Conservation (phyloP, 1,140 invertebrate genomes). For the Cotesia glomerata region DNA sequence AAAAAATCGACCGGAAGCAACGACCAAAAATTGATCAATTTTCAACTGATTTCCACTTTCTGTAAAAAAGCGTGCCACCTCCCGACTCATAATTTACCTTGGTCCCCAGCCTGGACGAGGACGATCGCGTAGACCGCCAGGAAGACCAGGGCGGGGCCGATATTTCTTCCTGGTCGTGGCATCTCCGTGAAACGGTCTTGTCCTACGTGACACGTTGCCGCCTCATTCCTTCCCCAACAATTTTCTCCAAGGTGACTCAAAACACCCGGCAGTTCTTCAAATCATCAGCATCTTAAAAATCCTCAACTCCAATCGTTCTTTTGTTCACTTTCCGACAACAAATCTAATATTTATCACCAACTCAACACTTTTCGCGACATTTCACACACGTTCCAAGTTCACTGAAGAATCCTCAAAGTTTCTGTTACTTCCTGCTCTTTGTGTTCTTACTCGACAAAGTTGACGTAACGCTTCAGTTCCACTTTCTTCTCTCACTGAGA, state of each 20-base stretch:
- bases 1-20: background rate
- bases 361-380: background rate
- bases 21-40: too few relatives aligned
- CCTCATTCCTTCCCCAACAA: background rate
- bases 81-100: slow-evolving; percentile 25
- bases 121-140: slow-evolving; percentile 20
- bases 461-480: slow-evolving; percentile 7
- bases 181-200: slow-evolving; percentile 19
- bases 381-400: background rate
- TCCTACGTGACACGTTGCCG: slow-evolving; percentile 21
- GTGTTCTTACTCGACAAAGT: background rate
- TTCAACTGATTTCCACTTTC: too few relatives aligned
- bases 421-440: background rate
- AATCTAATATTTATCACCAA: background rate
- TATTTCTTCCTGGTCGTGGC: slow-evolving; percentile 10
- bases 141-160: slow-evolving; percentile 26
- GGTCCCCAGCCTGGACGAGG: slow-evolving; percentile 26
- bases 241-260: too few relatives aligned
- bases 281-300: too few relatives aligned
- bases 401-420: background rate
- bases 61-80: too few relatives aligned
- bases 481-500: background rate
- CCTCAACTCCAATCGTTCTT: background rate
- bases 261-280: too few relatives aligned
- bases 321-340: background rate